A percentile compares a stretch with the other conserved stretches of the same genome.
These are phyloP conservation scores for Pterocles burchelli DNA, from an alignment of 2,113 vertebrate genomes.

Conservation along the genomic window DNA sequence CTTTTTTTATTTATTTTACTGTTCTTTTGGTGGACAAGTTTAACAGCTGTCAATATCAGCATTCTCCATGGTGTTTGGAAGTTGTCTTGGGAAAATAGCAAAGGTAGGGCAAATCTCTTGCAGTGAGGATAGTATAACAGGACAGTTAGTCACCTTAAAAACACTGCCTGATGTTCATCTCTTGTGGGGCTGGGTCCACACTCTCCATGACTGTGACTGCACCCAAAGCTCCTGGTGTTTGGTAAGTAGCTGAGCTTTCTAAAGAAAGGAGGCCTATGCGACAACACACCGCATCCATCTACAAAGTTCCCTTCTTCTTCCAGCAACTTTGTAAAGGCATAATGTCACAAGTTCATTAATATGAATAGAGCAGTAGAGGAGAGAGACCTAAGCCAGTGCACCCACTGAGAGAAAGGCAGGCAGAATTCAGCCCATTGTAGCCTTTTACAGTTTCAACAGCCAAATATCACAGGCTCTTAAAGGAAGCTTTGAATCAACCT, in stretches of 20 bases:
- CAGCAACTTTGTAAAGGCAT: not conserved
- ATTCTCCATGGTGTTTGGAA: not conserved
- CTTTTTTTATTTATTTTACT: no score
- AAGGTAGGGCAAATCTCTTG: not conserved
- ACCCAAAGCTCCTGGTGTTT: not conserved
- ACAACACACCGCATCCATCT: not conserved
- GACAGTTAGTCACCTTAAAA: not conserved
- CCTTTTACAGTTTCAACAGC: not conserved
- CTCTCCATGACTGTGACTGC: not conserved
- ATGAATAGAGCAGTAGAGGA: not conserved
- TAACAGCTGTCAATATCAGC: not conserved
- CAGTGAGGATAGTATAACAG: not conserved
- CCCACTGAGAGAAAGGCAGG: not conserved
- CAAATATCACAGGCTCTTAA: not conserved
- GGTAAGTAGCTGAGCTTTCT: not conserved
- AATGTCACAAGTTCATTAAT: not conserved
- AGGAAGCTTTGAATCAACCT: not conserved
- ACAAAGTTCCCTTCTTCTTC: not conserved
- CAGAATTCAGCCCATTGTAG: not conserved
- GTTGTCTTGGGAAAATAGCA: not conserved
- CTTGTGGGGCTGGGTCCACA: rapidly evolving
- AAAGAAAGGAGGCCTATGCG: not conserved
- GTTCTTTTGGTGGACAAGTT: not conserved
- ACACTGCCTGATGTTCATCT: not conserved
- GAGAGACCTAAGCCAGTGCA: not conserved